Base-by-base conservation (phyloP, 2,888 invertebrate genomes). In the Ectropis crepuscularia region DNA sequence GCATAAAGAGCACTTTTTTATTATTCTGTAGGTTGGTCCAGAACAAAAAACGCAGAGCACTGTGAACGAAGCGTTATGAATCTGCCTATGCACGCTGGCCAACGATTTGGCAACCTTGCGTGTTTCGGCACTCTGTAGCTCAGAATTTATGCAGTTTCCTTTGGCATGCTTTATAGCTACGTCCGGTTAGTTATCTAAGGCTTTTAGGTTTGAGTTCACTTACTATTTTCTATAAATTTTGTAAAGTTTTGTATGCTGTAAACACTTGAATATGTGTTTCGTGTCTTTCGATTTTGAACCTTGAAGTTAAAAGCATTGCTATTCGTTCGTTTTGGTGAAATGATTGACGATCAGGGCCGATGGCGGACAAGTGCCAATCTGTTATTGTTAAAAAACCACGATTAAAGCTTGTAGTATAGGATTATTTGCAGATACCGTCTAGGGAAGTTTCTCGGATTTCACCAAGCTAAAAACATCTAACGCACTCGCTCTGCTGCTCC, bases 101-200 rank as follows among this genome's bases (percentile, higher is more conserved):
- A 59, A 77, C 72, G 78, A 86, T 83, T 89, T 89, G 89, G 89
- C 88, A 88, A 71, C 80, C 76, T 68, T 71, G 70, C 75, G 63
- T 72, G 74, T 80, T 81, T 82, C 80, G 72, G 80, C 86, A 81
- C 83, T 81, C 82, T 80, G 77, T 80, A 75, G 73, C 76, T 74
- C 77, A 74, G 75, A 79, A 85, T 84, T 84, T 81, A 83, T 78
- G 76, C 65, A 73, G 78, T 78, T 79, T 78, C 74, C 79, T 77
- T 80, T 81, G 80, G 80, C 80, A 55, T 60, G 67, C 62, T 69
- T 65, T 68, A 63, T 67, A 53, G 53, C 60, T 43, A 49, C 66
- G 60, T 43, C 41, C 54, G 10, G n/a, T 47, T 8, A 10, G 41
- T 57, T 37, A 53, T 39, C 49, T 58, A 55, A 46, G 48, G 66